Base-by-base conservation (phyloP, 2,888 invertebrate species). In the Galerucella calmariensis region DNA sequence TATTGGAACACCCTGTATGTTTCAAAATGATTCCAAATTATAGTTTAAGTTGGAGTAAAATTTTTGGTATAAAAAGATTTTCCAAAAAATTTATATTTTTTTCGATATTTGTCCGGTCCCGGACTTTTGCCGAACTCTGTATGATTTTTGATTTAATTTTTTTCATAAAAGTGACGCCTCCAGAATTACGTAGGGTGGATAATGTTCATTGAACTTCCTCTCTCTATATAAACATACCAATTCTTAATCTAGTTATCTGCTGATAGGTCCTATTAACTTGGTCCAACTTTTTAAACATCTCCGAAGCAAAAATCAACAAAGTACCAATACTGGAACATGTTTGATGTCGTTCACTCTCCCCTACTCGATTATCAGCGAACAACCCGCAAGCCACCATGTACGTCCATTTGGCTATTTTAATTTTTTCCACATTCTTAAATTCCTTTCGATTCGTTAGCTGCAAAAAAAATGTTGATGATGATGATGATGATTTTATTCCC, bases 351-450 rank as follows among this genome's bases (percentile, higher is more conserved):
- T 82, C 83, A 82, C 83, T 68, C 81, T 78, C 77, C 24, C 80
- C 87, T 2, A 92, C 92, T 82, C 91, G 90, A 73, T 93, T 90
- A 68, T 92, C 90, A 46, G 91, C 92, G 0, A 94, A 92, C 66
- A 98, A 89, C 0, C 98, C 98, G 83, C 96, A 96, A 1, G 97
- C 98, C 2, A 97, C 98, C 98, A 98, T 98, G 83, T 98, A 98
- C 0, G 98, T 98, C 91, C 96, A 96, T 75, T 97, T 97, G 65
- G 97, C 97, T 72, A 98, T 94, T 89, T 98, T 98, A 51, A 98
- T 98, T 88, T 98, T 98, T 87, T 99, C 98, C 10, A 99, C 94
- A 74, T 91, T 88, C 9, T 91, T 92, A 74, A 80, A 83, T 67
- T 83, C 79, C 72, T 80, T 76, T 14, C 81, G 72, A 70, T 81